These are phyloP conservation scores for Cnemophilus loriae DNA, from an alignment of 2,113 vertebrate species.

Conservation along the genomic window DNA sequence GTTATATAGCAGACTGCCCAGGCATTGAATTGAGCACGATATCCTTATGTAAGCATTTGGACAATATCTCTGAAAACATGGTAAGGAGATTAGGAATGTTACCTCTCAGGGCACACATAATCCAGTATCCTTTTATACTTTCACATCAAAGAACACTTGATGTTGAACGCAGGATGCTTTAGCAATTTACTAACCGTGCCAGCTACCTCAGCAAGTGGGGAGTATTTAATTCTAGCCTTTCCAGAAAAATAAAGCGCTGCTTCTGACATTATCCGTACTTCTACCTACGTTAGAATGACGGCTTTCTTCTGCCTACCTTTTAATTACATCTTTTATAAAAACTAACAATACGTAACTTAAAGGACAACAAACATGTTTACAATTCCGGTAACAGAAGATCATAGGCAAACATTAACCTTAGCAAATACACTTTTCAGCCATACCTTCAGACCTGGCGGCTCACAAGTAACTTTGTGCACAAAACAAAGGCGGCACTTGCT, in stretches of 20 bases:
- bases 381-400: fast-evolving
- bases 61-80: not conserved
- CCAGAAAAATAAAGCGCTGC: not conserved
- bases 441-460: not conserved
- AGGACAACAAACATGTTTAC: fast-evolving
- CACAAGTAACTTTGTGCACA: not conserved
- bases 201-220: not conserved
- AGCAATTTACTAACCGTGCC: not conserved
- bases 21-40: not conserved
- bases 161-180: not conserved
- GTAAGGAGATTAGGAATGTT: slow-evolving; percentile 34
- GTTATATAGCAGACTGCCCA: not conserved
- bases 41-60: not conserved
- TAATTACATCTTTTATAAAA: not conserved
- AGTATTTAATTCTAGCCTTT: not conserved
- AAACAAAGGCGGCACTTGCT: no score
- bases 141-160: not conserved
- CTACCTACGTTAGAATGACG: not conserved
- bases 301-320: not conserved
- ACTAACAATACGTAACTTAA: not conserved
- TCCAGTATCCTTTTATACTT: slow-evolving; percentile 4
- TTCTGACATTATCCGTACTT: not conserved
- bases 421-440: not conserved
- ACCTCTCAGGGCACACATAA: slow-evolving; percentile 17
- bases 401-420: not conserved